Conservation (phyloP, 2,113 vertebrate genomes). For the Nesogale talazaci region DNA sequence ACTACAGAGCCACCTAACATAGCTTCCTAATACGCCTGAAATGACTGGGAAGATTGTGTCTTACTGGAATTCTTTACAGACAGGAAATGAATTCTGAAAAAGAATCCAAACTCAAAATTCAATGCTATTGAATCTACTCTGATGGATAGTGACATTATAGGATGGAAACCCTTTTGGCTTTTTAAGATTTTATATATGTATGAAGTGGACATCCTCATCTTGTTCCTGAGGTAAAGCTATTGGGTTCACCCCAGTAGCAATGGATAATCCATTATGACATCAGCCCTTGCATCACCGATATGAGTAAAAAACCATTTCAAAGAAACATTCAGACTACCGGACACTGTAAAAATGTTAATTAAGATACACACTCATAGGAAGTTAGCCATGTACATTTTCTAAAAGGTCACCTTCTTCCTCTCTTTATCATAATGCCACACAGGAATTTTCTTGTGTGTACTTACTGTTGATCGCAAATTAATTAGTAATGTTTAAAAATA, state of each 20-base stretch:
- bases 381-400: background rate
- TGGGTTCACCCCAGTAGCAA: too few relatives aligned
- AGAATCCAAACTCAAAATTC: background rate
- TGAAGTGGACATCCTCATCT: too few relatives aligned
- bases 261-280: too few relatives aligned
- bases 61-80: background rate
- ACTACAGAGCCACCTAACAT: background rate
- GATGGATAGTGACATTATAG: too few relatives aligned
- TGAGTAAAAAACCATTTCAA: background rate
- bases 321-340: background rate
- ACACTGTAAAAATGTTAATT: background rate
- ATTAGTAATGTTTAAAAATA: background rate
- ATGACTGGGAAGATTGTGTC: background rate
- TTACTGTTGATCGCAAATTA: background rate
- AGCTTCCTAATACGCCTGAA: background rate
- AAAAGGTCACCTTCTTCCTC: background rate
- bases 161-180: too few relatives aligned
- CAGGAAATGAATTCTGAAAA: background rate
- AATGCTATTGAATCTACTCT: too few relatives aligned
- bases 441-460: background rate
- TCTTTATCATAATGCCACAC: background rate
- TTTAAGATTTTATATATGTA: too few relatives aligned
- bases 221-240: too few relatives aligned
- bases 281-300: too few relatives aligned
- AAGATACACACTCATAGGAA: background rate